These are phyloP conservation scores for Lepus oiostolus DNA, from an alignment of 2,797 vertebrate species.

Conservation along the genomic window DNA sequence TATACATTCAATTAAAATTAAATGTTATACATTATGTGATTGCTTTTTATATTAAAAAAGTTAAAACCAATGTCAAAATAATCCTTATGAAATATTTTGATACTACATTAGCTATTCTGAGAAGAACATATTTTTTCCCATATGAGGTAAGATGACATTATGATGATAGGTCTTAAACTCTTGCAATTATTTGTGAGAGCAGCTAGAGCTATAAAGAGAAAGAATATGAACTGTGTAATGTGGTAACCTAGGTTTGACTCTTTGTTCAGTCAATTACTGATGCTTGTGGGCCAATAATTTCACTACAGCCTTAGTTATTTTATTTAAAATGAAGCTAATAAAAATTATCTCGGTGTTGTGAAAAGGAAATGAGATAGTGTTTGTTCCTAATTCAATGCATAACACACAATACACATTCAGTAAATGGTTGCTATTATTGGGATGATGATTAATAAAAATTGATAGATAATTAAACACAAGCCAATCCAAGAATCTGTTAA, in stretches of 20 bases:
- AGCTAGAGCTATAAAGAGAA: neutral
- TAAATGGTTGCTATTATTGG: slow-evolving; percentile 41
- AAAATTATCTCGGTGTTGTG: neutral
- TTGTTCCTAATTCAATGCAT: slow-evolving; percentile 53
- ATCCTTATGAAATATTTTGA: slow-evolving; percentile 44
- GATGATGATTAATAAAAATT: slow-evolving; percentile 51
- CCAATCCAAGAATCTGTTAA: neutral
- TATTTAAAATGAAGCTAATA: slow-evolving; percentile 4
- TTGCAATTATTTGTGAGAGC: slow-evolving; percentile 1
- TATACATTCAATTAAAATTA: slow-evolving; percentile 52
- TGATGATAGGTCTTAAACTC: slow-evolving; percentile 9
- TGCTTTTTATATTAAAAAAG: slow-evolving; percentile 68
- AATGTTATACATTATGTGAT: slow-evolving; percentile 66
- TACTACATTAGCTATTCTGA: slow-evolving; percentile 36
- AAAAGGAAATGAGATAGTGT: slow-evolving; percentile 42
- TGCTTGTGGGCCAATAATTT: slow-evolving; percentile 43
- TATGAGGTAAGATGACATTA: slow-evolving; percentile 7
- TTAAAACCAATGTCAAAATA: slow-evolving; percentile 74
- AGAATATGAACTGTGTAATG: neutral
- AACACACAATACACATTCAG: neutral
- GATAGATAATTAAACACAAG: slow-evolving; percentile 33
- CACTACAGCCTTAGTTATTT: slow-evolving; percentile 40
- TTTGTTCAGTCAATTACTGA: slow-evolving; percentile 35
- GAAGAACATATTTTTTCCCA: neutral
- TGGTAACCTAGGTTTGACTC: neutral